These are phyloP conservation scores for Agelastica alni DNA, from an alignment of 2,888 invertebrate species.

Conservation along the genomic window DNA sequence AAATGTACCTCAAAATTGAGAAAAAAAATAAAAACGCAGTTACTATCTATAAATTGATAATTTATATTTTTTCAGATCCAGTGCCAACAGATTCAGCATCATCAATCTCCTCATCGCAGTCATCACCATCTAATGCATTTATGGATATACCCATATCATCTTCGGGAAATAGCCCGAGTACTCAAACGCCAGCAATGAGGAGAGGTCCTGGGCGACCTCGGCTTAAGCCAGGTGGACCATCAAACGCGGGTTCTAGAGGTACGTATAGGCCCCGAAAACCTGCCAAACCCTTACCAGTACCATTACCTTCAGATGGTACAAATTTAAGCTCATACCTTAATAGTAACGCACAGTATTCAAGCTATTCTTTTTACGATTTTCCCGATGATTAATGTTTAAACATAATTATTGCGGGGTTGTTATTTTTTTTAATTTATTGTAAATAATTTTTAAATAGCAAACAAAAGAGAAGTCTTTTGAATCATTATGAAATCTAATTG, in stretches of 20 bases:
- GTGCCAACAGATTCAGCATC: slow-evolving; percentile 30
- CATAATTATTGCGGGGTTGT: too few relatives aligned
- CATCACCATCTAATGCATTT: slow-evolving; percentile 35
- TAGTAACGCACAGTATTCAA: slow-evolving; percentile 43
- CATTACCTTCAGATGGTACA: slow-evolving; percentile 52
- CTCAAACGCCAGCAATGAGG: slow-evolving; percentile 54
- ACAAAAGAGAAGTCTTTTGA: too few relatives aligned
- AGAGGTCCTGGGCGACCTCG: slow-evolving; percentile 72
- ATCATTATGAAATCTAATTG: too few relatives aligned
- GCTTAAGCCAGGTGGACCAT: slow-evolving; percentile 67
- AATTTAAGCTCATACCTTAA: slow-evolving; percentile 34
- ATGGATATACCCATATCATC: slow-evolving; percentile 30
- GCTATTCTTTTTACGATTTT: slow-evolving; percentile 51
- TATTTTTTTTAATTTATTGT: too few relatives aligned
- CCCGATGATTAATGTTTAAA: slow-evolving; percentile 47
- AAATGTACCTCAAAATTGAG: too few relatives aligned
- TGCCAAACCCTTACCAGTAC: slow-evolving; percentile 57
- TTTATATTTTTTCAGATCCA: not conserved
- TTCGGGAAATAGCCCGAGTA: slow-evolving; percentile 13
- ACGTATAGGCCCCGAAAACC: slow-evolving; percentile 63
- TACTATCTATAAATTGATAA: too few relatives aligned
- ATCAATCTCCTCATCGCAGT: slow-evolving; percentile 36
- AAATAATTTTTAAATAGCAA: too few relatives aligned
- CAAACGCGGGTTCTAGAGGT: slow-evolving; percentile 66
- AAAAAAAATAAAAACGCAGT: too few relatives aligned